These are phyloP conservation scores for Tiliacea aurago DNA, from an alignment of 2,888 invertebrate genomes.

Conservation along the genomic window DNA sequence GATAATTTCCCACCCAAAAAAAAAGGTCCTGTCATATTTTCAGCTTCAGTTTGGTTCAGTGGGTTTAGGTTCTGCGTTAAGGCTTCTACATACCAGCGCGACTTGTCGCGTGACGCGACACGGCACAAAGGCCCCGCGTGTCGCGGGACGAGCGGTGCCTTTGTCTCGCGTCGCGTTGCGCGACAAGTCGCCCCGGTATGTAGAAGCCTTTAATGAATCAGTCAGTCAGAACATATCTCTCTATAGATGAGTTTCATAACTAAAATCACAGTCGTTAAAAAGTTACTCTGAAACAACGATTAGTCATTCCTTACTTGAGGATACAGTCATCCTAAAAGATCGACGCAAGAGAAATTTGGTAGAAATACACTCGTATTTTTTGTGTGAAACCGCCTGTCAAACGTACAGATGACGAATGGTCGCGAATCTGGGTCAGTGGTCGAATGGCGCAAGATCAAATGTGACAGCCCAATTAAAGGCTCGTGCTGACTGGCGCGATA, in stretches of 20 bases:
- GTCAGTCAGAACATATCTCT: background rate
- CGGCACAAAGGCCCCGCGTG: no score
- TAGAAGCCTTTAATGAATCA: background rate
- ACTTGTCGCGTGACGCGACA: no score
- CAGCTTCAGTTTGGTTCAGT: background rate
- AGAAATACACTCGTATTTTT: conserved; percentile 51
- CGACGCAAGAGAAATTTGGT: conserved; percentile 28
- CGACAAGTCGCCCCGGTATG: no score
- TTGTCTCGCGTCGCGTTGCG: no score
- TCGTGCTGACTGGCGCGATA: no score
- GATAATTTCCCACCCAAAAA: no score
- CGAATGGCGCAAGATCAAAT: conserved; percentile 65
- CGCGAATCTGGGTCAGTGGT: conserved; percentile 76
- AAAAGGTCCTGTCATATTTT: background rate
- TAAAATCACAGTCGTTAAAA: conserved; percentile 11
- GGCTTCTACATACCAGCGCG: no score
- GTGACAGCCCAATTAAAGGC: conserved; percentile 73
- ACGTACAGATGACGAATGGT: conserved; percentile 68
- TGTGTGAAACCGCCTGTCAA: conserved; percentile 47
- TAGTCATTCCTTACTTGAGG: conserved; percentile 41
- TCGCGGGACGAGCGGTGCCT: no score
- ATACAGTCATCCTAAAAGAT: conserved; percentile 39
- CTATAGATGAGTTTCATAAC: background rate
- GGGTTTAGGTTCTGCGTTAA: background rate
- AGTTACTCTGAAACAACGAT: conserved; percentile 18